These are phyloP conservation scores for Ophiothrix spiculata DNA, from an alignment of 35 echinoderm and acorn worm species.

Conservation along the genomic window DNA sequence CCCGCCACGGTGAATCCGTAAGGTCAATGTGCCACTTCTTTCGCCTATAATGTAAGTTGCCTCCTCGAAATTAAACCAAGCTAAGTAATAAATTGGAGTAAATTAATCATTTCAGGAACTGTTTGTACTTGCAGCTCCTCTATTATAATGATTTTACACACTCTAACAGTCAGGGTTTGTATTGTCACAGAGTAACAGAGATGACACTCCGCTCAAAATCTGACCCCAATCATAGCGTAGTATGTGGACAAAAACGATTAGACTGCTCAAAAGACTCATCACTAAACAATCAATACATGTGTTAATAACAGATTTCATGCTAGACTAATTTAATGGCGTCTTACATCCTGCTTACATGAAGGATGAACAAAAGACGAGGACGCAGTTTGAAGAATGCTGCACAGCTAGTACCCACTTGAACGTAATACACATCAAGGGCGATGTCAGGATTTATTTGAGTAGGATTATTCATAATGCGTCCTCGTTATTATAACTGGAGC, in stretches of 20 bases:
- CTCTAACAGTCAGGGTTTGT: neutral
- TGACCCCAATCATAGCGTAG: neutral
- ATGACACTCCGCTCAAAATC: neutral
- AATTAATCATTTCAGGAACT: neutral
- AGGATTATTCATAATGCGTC: too few relatives aligned
- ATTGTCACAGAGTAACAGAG: neutral
- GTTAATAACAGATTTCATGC: too few relatives aligned
- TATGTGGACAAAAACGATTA: neutral
- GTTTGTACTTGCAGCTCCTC: neutral
- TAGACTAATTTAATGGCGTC: too few relatives aligned
- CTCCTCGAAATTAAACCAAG: neutral
- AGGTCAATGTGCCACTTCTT: neutral
- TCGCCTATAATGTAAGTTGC: neutral
- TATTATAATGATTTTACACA: neutral
- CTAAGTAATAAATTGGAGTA: neutral
- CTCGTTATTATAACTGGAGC: too few relatives aligned
- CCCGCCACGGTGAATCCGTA: neutral
- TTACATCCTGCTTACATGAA: too few relatives aligned
- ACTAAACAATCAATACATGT: too few relatives aligned
- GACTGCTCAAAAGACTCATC: neutral
- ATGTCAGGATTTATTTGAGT: too few relatives aligned
- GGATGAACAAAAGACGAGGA: too few relatives aligned
- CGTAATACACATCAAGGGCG: too few relatives aligned
- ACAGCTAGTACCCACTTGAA: too few relatives aligned
- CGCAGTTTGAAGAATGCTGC: too few relatives aligned